A percentile compares a stretch with the other conserved stretches of the same genome.
phyloP scores from a whole-genome alignment of 2,888 invertebrate genomes.

The Mythimna pallens region DNA sequence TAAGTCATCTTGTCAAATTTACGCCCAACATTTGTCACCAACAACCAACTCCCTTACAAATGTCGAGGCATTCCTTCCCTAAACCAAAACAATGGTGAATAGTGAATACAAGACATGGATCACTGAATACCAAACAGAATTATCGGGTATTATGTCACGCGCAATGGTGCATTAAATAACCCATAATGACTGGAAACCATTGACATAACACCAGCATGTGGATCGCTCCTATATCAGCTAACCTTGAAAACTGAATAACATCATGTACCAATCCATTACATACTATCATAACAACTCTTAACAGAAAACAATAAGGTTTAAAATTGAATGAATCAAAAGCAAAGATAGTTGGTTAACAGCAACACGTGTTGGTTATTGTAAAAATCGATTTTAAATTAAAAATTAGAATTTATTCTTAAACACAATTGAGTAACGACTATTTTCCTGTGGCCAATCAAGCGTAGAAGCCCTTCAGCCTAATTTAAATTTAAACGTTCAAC shows the following conservation, averaged over 20 bases:
- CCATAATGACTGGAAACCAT: slow-evolving; percentile 40
- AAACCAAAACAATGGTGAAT: slow-evolving; percentile 54
- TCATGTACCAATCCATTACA: slow-evolving; percentile 35
- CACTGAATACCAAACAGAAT: slow-evolving; percentile 43
- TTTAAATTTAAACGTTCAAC: slow-evolving; percentile 29
- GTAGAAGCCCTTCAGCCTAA: slow-evolving; percentile 18
- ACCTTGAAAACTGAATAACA: slow-evolving; percentile 63
- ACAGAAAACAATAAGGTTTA: slow-evolving; percentile 2
- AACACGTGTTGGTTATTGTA: slow-evolving; percentile 63
- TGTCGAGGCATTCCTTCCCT: slow-evolving; percentile 9
- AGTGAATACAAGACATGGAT: slow-evolving; percentile 40
- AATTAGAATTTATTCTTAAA: slow-evolving; percentile 52
- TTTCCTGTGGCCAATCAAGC: slow-evolving; percentile 47
- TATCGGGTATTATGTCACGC: slow-evolving; percentile 49
- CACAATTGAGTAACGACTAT: slow-evolving; percentile 45
- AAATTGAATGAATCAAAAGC: slow-evolving; percentile 7
- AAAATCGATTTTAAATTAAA: slow-evolving; percentile 43
- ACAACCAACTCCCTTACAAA: not conserved
- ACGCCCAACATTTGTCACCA: slow-evolving; percentile 14
- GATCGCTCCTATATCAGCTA: slow-evolving; percentile 58
- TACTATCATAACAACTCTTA: slow-evolving; percentile 54
- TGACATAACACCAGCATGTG: slow-evolving; percentile 51
- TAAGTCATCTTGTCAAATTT: not conserved
- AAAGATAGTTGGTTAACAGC: slow-evolving; percentile 15
- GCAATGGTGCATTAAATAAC: slow-evolving; percentile 59